phyloP scores from a whole-genome alignment of 2,113 vertebrate genomes.

The Campylomormyrus numenius region DNA sequence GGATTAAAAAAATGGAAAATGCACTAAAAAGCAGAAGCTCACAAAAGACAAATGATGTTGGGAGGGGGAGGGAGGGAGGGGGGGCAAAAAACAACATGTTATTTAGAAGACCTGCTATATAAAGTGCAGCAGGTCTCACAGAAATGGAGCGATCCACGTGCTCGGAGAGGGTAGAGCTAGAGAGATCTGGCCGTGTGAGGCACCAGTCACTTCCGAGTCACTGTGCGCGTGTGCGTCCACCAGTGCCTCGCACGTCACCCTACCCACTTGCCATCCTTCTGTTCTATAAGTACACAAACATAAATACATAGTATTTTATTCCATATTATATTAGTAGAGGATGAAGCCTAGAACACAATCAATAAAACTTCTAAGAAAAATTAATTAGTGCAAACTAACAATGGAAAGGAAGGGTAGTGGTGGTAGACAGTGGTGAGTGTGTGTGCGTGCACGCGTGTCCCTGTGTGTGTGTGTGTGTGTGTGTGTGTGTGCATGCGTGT shows the following conservation, averaged over 20 bases:
- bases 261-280: slow-evolving; percentile 30
- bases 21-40: neutral
- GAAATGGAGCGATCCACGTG: neutral
- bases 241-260: neutral
- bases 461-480: no score
- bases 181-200: neutral
- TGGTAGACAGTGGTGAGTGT: slow-evolving; percentile 10
- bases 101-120: slow-evolving; percentile 7
- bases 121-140: slow-evolving; percentile 11
- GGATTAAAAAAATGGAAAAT: slow-evolving; percentile 1
- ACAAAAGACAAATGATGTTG: neutral
- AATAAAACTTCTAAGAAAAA: slow-evolving; percentile 41
- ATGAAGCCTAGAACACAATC: slow-evolving; percentile 35
- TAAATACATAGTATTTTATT: slow-evolving; percentile 29
- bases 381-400: slow-evolving; percentile 78
- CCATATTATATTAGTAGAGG: slow-evolving; percentile 40
- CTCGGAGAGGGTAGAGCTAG: neutral
- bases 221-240: neutral
- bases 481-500: neutral
- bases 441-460: neutral
- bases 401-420: slow-evolving; percentile 33
- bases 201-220: no score
- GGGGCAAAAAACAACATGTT: neutral
- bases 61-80: neutral
- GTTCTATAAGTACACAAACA: slow-evolving; percentile 40